Evolutionary conservation across 30 jellyfish, hydroid and myxozoan species (phyloP), one percentile per base, ranked within the genome.

Genomic region (Mastigias papua): DNA sequence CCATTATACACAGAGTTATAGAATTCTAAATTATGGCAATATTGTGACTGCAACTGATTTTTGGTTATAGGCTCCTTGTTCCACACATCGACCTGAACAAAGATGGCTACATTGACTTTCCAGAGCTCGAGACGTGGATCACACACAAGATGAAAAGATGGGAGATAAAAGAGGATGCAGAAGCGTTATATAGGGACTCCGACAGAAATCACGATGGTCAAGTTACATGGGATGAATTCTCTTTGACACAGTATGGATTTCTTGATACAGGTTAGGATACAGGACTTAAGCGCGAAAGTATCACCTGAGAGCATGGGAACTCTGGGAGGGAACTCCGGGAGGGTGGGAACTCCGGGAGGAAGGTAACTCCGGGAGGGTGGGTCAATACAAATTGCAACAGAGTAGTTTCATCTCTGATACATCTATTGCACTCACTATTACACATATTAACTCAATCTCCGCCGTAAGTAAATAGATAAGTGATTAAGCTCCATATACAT

Each of bases 21-120:
- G n/a, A n/a, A n/a, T n/a, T n/a, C n/a, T 54, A 19, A 10, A 3
- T 54, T 3, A 0, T 54, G 27, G 25, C 67, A 54, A 16, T 19
- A 6, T 54, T 25, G 17, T 54, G 27, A 54, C 67, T 54, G 21
- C 13, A 0, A 25, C 9, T 27, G 3, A 15, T 27, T 0, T 27
- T 63, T 63, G n/a, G 8, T 63, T 19, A 27, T 87, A 94, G 98
- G 90, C 90, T 94, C 30, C 95, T 94, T 26, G 88, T 89, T 3
- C 98, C 98, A 1, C 97, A 94, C 66, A 89, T 94, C 42, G 98
- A 94, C 73, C 31, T 88, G 75, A 84, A 94, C 90, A 94, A 94
- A 51, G 97, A 94, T 84, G 95, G 97, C 46, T 94, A 48, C 76
- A 82, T 94, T 48, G 22, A 91, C n/a, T 65, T 69, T 11, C 84